Evolutionary conservation across 2,797 vertebrate genomes (phyloP), one percentile per base, ranked within the genome.

Genomic region (Megaceryle alcyon): DNA sequence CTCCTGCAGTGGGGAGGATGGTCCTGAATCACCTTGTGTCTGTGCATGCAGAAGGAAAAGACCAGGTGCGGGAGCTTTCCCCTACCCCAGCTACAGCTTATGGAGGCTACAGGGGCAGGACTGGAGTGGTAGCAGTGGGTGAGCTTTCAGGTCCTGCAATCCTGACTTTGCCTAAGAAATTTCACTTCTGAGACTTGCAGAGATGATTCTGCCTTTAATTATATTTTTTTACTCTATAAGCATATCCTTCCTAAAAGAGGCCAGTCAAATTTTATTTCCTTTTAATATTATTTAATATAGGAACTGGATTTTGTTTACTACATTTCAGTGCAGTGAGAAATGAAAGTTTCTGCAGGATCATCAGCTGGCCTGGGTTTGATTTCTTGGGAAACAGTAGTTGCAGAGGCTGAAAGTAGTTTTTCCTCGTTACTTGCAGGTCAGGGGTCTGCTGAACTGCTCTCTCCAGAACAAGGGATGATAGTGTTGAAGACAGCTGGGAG

Each of bases 181-280:
- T 82, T 84, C 10, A 14, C 72, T 95, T 96, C 65, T 61, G 96
- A 95, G 86, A 90, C 89, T 96, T 90, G 46, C 65, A 95, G 81
- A 87, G 66, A n/a, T 86, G 75, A 51, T 75, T 84, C 89, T 28
- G 20, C 79, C 78, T 95, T 89, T 81, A 97, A 94, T 97, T 91
- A 78, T 29, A 68, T 17, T 88, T 75, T 91, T 66, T 83, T 85
- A 23, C 23, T 48, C 46, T 96, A 14, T 94, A 93, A 95, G 70
- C 9, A 28, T 94, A 85, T 96, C 61, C 86, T 95, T 97, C 76
- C 93, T 81, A 96, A 97, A 91, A 88, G 96, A 92, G 71, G 79
- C 83, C 86, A 93, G 91, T 96, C 72, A 93, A 77, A 82, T 96
- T 96, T 96, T 95, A 81, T 94, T 96, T 97, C 92, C 69, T 96